These are phyloP conservation scores for Pteropus alecto DNA, from an alignment of 2,113 vertebrate genomes.

Conservation along the genomic window DNA sequence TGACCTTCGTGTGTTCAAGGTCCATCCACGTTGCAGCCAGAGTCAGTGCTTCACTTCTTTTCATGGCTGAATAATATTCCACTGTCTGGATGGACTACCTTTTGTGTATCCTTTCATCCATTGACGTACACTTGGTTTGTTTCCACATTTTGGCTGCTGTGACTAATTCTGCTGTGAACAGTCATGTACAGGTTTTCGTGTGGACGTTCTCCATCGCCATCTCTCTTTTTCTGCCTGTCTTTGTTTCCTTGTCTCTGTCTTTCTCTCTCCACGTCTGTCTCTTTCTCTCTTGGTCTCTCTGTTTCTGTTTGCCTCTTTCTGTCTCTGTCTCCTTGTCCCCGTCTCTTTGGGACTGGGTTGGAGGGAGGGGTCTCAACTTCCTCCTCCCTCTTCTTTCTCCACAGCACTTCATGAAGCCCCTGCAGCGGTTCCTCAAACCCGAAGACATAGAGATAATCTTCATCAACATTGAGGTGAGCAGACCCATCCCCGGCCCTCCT, in stretches of 20 bases:
- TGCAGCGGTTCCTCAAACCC: constrained; percentile 86
- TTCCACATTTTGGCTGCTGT: not conserved
- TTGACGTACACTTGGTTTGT: not conserved
- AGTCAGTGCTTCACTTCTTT: fast-evolving
- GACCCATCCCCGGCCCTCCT: fast-evolving
- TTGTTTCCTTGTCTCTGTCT: not conserved
- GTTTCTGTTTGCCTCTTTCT: not conserved
- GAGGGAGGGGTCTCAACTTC: not conserved
- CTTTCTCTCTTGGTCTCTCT: too few relatives aligned
- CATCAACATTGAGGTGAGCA: constrained; percentile 89
- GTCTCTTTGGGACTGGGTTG: not conserved
- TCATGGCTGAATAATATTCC: not conserved
- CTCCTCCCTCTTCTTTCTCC: not conserved
- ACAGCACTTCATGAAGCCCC: constrained; percentile 93
- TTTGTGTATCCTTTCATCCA: fast-evolving
- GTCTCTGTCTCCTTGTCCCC: not conserved
- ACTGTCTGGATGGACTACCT: fast-evolving
- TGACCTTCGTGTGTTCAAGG: fast-evolving
- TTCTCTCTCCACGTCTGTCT: not conserved
- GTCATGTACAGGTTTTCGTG: not conserved
- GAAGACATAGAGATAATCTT: constrained; percentile 92
- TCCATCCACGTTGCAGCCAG: fast-evolving
- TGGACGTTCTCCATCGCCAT: not conserved
- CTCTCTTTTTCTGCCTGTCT: not conserved
- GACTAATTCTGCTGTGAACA: not conserved